Base-by-base conservation (phyloP, 2,888 invertebrate genomes). In the Tetramorium bicarinatum region DNA sequence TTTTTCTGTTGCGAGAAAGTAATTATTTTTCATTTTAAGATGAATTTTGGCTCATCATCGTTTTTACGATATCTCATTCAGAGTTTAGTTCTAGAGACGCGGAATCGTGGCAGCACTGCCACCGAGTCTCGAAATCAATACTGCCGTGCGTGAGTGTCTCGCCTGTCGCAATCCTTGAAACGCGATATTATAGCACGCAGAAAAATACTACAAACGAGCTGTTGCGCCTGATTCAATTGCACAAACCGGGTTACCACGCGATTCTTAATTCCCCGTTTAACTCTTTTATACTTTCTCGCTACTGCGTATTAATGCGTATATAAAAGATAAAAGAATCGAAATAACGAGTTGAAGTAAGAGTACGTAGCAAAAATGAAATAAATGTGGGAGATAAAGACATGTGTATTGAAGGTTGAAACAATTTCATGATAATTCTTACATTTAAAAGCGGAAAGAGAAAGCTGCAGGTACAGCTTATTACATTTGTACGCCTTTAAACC, bases 31-130 rank as follows among this genome's bases (percentile, higher is more conserved):
- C 11, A 21, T 29, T 34, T 9, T 15, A 29, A 25, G 52, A 56
- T 80, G 72, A 72, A 80, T 80, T 72, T 72, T 47, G 15, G 11
- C 11, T 41, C 44, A 62, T 52, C 80, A 69, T 82, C 77, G 38
- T 59, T 77, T 71, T 59, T 74, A 66, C 61, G n/a, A 61, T 54
- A 72, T 64, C 77, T 76, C 85, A 74, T 82, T 83, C 81, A 59
- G 84, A 72, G 74, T 93, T 92, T 94, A 94, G 94, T 94, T 94
- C 94, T 87, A 86, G 87, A 88, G 90, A 89, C 91, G 90, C 87
- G 89, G 89, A 93, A 91, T 90, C 92, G 94, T 87, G 94, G 94
- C 94, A 94, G 94, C 94, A 94, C 94, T 81, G 92, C 92, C 86
- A 91, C 87, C 92, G 89, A 85, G 89, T 90, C 91, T 90, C 90